Base-by-base conservation (phyloP, 1,140 invertebrate species). In the Papilio glaucus region DNA sequence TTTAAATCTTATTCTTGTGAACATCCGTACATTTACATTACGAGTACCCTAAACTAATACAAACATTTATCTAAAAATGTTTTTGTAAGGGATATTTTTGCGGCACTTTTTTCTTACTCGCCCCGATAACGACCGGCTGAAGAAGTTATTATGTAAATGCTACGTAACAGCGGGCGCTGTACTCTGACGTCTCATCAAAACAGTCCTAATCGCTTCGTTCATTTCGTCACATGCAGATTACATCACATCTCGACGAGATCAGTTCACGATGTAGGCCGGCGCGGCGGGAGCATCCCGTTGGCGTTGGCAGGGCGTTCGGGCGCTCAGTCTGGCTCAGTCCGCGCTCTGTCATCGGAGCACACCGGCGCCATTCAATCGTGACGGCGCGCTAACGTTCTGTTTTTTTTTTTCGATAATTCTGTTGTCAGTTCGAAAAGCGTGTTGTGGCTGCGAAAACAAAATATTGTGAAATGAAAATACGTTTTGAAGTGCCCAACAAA, bases 401-500 rank as follows among this genome's bases (percentile, higher is more conserved):
- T 69, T 74, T 73, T 60, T 71, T 69, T 72, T 75, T 76, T 80
- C 63, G 63, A 79, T 24, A 78, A 73, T 80, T 77, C 61, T 26
- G 67, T 12, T 33, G 33, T 49, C 37, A 78, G 72, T 81, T 73
- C 42, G 37, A 76, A 81, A 80, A 77, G 80, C 71, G 73, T 78
- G 74, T 77, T 81, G 61, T 73, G 62, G 72, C 76, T 24, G 63
- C 72, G 61, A 78, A 81, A 72, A 78, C 74, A 62, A 60, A 71
- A 42, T 63, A 68, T 57, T 72, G 88, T 89, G 88, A 85, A 84
- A 92, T 92, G 90, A 87, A 83, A 86, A 92, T 92, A 89, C 86
- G 89, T 73, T 92, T 90, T 72, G 90, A 92, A 83, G 90, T 92
- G 85, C 90, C 90, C 38, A 92, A 92, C 76, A 92, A 87, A 77